Evolutionary conservation across 2,888 invertebrate species (phyloP), one percentile per base, ranked within the genome.

Genomic region (Plagodis pulveraria): DNA sequence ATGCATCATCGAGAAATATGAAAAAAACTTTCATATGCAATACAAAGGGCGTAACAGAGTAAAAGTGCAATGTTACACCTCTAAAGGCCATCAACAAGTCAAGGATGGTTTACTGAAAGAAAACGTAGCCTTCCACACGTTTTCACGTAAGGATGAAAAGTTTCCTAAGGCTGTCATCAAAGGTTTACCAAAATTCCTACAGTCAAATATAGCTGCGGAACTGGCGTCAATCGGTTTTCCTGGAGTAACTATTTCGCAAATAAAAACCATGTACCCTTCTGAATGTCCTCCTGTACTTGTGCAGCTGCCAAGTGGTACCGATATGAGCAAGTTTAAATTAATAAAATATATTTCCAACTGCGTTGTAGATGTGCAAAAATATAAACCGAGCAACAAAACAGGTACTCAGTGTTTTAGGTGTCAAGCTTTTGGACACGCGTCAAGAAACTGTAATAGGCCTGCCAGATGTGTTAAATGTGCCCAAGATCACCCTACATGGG

Each of bases 341-440:
- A 45, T 58, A 33, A 58, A 53, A n/a, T 53, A 50, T 33, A 6
- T 58, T 0, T 45, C 41, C 10, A 48, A 54, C 45, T 58, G 54
- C 12, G 46, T 46, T 5, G 45, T 58, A 34, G 47, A 38, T 6
- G 38, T 58, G 1, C 42, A 45, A 35, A 10, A 8, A 22, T 51
- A 22, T 10, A 51, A 51, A 36, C 44, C 51, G 10, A 44, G 9
- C 10, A 51, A 44, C 41, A 43, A 40, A 43, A 22, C 47, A 22
- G 22, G 22, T 22, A 22, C 22, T 22, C 22, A 22, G 22, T 22
- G 22, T 22, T 22, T 22, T 22, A 41, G 60, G 22, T 61, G 56
- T 43, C 56, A 56, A 41, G 49, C 49, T 7, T 61, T 61, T 53
- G 61, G 61, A 1, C 53, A 61, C 46, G 52, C 60, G 5, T 52